Evolutionary conservation across 2,797 vertebrate genomes (phyloP).

Genomic region (Brotula barbata): DNA sequence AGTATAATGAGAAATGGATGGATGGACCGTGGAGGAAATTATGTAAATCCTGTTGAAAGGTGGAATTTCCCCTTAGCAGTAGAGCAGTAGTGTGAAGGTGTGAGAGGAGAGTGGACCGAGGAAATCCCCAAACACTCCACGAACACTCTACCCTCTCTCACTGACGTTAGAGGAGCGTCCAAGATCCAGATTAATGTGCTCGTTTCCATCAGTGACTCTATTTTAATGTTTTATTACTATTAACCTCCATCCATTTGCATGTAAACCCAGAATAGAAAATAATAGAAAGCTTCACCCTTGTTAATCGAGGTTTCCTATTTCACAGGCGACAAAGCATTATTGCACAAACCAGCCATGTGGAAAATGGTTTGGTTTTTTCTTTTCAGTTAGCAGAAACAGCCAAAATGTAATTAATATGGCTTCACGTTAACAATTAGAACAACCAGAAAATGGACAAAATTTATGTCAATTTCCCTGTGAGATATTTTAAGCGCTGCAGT

Average conservation of each 20-base stretch:
- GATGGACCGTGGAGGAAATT: background rate
- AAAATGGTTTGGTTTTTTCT: too few species aligned
- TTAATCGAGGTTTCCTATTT: too few species aligned
- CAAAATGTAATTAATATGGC: too few species aligned
- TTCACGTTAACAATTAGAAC: too few species aligned
- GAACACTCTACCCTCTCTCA: constrained; percentile 19
- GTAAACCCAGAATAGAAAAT: too few species aligned
- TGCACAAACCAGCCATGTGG: too few species aligned
- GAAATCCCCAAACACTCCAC: constrained; percentile 38
- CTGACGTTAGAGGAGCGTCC: background rate
- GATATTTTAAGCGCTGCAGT: constrained; percentile 1
- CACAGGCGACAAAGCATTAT: too few species aligned
- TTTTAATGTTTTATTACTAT: too few species aligned
- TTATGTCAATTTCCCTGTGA: background rate
- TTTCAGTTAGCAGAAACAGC: background rate
- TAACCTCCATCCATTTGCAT: too few species aligned
- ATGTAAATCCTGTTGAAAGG: background rate
- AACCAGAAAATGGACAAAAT: background rate
- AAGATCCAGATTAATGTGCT: too few species aligned
- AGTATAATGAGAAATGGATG: background rate
- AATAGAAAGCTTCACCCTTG: too few species aligned
- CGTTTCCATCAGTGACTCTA: too few species aligned
- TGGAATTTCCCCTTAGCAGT: constrained; percentile 26
- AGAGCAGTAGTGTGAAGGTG: background rate
- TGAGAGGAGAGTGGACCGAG: background rate